A percentile compares a stretch with the other conserved stretches of the same genome.
Conservation (phyloP, 2,888 invertebrate species). For the Chaitophorus viminalis region DNA sequence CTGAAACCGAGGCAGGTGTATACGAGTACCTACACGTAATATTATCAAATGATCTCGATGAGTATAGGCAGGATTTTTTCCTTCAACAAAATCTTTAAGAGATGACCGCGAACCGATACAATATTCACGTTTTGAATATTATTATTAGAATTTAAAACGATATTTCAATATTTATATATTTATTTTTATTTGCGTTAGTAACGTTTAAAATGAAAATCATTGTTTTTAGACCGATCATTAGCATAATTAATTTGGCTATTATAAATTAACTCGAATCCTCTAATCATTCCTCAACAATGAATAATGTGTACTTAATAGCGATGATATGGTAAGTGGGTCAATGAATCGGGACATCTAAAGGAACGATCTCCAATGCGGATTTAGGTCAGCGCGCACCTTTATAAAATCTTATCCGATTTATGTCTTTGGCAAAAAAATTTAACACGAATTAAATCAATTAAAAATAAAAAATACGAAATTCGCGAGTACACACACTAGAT, state of each 20-base stretch:
- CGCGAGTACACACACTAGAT: too few species aligned
- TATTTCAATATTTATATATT: neutral
- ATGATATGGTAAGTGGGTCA: conserved; percentile 48
- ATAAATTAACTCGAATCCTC: neutral
- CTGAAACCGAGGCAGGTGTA: neutral
- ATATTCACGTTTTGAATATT: neutral
- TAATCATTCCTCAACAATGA: neutral
- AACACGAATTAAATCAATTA: too few species aligned
- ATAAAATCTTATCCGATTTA: neutral
- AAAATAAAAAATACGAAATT: too few species aligned
- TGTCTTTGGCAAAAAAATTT: too few species aligned
- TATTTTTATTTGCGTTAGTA: neutral
- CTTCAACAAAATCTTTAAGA: neutral
- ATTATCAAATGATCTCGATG: neutral
- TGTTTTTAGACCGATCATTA: neutral
- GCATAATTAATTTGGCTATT: neutral
- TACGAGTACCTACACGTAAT: neutral
- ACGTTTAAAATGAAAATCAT: neutral
- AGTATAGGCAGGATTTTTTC: neutral
- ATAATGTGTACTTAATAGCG: neutral
- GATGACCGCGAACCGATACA: neutral
- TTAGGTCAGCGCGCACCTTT: conserved; percentile 20
- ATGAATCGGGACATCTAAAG: conserved; percentile 22
- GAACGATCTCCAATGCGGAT: conserved; percentile 40
- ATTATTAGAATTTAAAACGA: neutral